A percentile compares a stretch with the other conserved stretches of the same genome.
Conservation (phyloP, 1,140 invertebrate species). For the Drosophila eugracilis region DNA sequence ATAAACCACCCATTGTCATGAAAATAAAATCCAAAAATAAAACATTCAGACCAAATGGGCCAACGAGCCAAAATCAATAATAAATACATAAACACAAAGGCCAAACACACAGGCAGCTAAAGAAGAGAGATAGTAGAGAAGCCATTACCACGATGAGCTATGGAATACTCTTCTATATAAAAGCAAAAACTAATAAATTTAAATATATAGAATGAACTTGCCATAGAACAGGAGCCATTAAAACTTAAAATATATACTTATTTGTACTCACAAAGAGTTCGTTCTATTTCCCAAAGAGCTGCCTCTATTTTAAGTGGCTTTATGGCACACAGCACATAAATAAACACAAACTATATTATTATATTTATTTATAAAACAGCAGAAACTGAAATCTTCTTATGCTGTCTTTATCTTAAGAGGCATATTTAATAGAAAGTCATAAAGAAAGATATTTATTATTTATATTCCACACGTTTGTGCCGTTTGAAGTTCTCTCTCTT, state of each 20-base stretch:
- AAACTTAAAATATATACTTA: neutral
- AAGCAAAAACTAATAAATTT: slow-evolving; percentile 4
- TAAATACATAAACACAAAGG: slow-evolving; percentile 51
- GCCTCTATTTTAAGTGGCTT: neutral
- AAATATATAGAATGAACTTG: neutral
- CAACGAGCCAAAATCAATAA: slow-evolving; percentile 46
- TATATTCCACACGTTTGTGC: neutral
- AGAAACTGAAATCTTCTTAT: too few species aligned
- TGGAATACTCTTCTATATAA: slow-evolving; percentile 5
- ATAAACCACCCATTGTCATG: slow-evolving; percentile 55
- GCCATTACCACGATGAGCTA: slow-evolving; percentile 1
- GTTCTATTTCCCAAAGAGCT: neutral
- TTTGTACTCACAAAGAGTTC: neutral
- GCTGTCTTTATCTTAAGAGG: neutral
- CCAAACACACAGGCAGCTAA: slow-evolving; percentile 27
- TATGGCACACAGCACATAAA: neutral
- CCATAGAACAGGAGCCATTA: neutral
- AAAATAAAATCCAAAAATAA: slow-evolving; percentile 52
- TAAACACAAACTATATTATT: neutral
- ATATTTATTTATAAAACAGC: too few species aligned
- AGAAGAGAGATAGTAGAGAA: slow-evolving; percentile 8
- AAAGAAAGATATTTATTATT: neutral
- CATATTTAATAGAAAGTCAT: neutral
- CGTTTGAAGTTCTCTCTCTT: neutral
- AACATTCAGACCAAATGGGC: slow-evolving; percentile 41